phyloP scores from a whole-genome alignment of 2,113 vertebrate genomes.

The Epinephelus fuscoguttatus region DNA sequence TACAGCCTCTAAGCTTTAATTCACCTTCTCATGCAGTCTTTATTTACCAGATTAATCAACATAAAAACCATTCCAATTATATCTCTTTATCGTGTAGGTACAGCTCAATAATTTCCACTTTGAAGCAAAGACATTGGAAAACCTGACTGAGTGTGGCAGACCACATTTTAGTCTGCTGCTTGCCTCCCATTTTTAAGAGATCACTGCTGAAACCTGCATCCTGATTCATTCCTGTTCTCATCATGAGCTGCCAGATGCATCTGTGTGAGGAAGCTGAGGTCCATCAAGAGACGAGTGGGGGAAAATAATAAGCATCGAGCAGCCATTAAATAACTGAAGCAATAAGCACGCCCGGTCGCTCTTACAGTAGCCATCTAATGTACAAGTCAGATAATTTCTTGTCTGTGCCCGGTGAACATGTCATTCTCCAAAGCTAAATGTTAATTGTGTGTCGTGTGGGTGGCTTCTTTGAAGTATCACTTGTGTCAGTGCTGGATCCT shows the following conservation, averaged over 20 bases:
- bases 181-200: not conserved
- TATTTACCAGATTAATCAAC: not conserved
- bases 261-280: not conserved
- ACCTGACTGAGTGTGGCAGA: not conserved
- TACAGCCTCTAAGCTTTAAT: not conserved
- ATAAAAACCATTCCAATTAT: constrained; percentile 23
- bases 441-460: not conserved
- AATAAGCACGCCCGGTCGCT: not conserved
- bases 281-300: not conserved
- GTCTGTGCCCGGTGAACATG: not conserved
- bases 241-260: not conserved
- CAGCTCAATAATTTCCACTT: constrained; percentile 8
- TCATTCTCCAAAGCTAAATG: not conserved
- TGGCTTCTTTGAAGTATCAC: constrained; percentile 30
- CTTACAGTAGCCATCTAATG: not conserved
- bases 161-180: not conserved
- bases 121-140: not conserved
- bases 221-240: not conserved
- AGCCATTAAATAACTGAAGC: not conserved
- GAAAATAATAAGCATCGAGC: not conserved
- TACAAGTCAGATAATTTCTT: not conserved
- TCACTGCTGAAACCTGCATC: not conserved
- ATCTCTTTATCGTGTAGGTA: not conserved
- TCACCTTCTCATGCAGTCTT: not conserved
- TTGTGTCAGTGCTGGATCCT: constrained; percentile 20